Evolutionary conservation across 92 coral and sea anemone species (phyloP).

Genomic region (Heliopora coerulea): DNA sequence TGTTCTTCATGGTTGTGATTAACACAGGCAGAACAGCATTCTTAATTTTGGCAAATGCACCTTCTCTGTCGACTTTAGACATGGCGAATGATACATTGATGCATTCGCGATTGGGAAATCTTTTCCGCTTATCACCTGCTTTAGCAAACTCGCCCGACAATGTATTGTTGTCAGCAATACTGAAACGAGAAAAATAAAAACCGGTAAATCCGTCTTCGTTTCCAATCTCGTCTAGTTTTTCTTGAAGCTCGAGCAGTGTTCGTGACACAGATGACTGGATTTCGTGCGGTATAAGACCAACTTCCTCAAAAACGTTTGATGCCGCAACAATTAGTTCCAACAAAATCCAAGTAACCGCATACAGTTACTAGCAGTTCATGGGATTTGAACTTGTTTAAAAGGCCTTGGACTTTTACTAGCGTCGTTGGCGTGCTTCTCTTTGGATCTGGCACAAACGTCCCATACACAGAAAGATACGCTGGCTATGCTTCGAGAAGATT

Average conservation of each 20-base stretch:
- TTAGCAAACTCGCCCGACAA: slow-evolving; percentile 5
- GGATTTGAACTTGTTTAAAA: slow-evolving; percentile 5
- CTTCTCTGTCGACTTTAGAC: neutral
- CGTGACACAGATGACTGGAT: slow-evolving; percentile 16
- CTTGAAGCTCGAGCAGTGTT: neutral
- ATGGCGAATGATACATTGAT: neutral
- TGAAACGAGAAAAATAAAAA: neutral
- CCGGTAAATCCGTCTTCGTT: neutral
- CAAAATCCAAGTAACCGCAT: slow-evolving; percentile 33
- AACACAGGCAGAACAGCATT: too few species aligned
- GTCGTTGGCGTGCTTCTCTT: slow-evolving; percentile 7
- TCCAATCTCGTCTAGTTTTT: slow-evolving; percentile 5
- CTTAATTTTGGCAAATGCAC: too few species aligned
- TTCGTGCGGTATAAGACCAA: slow-evolving; percentile 33
- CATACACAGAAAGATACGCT: neutral
- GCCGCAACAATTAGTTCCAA: slow-evolving; percentile 40
- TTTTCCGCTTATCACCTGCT: slow-evolving; percentile 15
- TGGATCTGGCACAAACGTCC: neutral
- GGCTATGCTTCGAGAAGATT: neutral
- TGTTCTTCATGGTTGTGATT: too few species aligned
- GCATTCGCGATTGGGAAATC: neutral
- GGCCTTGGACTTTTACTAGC: neutral
- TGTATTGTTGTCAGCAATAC: neutral
- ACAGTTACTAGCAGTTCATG: neutral
- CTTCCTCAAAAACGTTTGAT: slow-evolving; percentile 43